phyloP scores from a whole-genome alignment of 2,797 vertebrate genomes.

The Microtus obscurus region DNA sequence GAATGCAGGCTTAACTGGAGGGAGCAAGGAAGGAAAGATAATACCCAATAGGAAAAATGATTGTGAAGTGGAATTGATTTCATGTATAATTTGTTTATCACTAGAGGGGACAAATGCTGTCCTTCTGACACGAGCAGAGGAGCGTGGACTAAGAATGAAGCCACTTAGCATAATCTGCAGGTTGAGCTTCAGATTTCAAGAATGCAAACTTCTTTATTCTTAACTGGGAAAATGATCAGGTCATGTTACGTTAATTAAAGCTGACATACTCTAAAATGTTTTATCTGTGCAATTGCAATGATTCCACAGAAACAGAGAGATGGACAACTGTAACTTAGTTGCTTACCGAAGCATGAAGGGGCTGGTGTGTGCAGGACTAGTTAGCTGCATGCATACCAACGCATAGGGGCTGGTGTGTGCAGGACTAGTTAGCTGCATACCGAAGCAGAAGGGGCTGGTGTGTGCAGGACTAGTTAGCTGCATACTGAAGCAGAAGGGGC shows the following conservation, averaged over 20 bases:
- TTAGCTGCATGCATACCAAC: background rate
- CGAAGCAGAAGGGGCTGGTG: constrained; percentile 75
- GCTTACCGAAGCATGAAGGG: constrained; percentile 80
- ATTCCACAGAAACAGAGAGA: constrained; percentile 82
- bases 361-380: background rate
- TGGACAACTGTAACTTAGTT: constrained; percentile 79
- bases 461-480: background rate
- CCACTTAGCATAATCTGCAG: constrained; percentile 92
- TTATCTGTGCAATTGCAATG: constrained; percentile 87
- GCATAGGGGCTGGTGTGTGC: constrained; percentile 57
- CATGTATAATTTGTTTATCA: constrained; percentile 95
- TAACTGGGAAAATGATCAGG: constrained; percentile 88
- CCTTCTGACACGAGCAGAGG: constrained; percentile 89
- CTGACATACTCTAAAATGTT: constrained; percentile 88
- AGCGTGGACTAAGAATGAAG: constrained; percentile 91
- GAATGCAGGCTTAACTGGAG: constrained; percentile 90
- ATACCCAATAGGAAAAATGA: constrained; percentile 92
- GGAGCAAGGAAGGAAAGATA: constrained; percentile 89
- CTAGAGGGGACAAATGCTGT: constrained; percentile 92
- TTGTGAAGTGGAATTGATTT: constrained; percentile 94
- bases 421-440: constrained; percentile 64
- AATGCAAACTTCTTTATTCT: constrained; percentile 88
- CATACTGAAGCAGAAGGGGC: background rate
- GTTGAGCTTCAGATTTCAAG: constrained; percentile 88
- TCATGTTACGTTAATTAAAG: constrained; percentile 90